Conservation (phyloP, 2,113 vertebrate genomes). For the Xyrauchen texanus region DNA sequence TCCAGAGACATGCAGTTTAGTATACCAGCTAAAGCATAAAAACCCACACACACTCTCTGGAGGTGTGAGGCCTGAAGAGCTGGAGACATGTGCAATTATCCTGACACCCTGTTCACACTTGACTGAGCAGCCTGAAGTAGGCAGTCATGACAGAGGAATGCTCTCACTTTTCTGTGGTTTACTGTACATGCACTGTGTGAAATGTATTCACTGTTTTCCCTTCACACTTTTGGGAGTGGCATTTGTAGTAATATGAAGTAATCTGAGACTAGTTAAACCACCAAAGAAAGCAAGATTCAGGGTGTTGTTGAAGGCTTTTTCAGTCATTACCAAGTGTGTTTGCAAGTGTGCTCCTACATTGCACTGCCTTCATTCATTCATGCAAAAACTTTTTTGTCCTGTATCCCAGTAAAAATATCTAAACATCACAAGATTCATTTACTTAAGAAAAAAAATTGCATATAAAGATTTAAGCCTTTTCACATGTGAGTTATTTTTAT, state of each 20-base stretch:
- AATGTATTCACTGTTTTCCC: not conserved
- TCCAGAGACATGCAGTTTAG: not conserved
- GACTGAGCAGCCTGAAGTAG: conserved; percentile 8
- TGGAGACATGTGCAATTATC: conserved; percentile 13
- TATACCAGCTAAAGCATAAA: not conserved
- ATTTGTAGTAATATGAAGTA: conserved; percentile 69
- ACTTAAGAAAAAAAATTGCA: too few species aligned
- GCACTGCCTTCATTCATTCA: not conserved
- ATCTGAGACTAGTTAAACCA: conserved; percentile 56
- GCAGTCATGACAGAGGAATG: conserved; percentile 34
- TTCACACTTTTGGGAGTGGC: not conserved
- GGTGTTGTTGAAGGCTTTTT: not conserved
- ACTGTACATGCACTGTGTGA: not conserved
- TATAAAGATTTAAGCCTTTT: too few species aligned
- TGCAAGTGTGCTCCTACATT: conserved; percentile 5
- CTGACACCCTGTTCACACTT: conserved; percentile 35
- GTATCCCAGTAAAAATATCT: too few species aligned
- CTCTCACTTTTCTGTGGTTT: not conserved
- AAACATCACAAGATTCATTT: too few species aligned
- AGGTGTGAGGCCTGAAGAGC: conserved; percentile 8
- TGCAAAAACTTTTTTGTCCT: too few species aligned
- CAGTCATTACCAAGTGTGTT: not conserved
- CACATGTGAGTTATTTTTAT: too few species aligned
- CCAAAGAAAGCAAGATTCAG: not conserved
- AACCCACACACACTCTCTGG: not conserved